These are phyloP conservation scores for Eremophila alpestris DNA, from an alignment of 2,797 vertebrate genomes.

Conservation along the genomic window DNA sequence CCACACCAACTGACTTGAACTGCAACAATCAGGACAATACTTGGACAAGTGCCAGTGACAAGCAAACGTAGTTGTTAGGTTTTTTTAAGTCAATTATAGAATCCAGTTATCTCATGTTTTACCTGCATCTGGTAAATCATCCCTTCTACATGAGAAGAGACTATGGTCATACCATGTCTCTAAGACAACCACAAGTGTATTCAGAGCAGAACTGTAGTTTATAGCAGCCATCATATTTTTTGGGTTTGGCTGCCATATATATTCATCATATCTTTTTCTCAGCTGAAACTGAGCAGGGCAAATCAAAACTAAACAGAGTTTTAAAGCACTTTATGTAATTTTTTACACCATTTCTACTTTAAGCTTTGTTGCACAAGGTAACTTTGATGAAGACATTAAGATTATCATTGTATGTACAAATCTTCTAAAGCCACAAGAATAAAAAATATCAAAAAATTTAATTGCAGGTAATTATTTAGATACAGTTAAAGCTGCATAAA, in stretches of 20 bases:
- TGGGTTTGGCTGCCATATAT: constrained; percentile 74
- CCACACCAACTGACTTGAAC: not conserved
- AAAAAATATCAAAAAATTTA: not conserved
- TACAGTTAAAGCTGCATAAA: not conserved
- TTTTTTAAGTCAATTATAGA: not conserved
- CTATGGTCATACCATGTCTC: constrained; percentile 80
- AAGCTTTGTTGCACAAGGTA: not conserved
- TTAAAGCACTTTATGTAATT: not conserved
- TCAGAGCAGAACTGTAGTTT: constrained; percentile 77
- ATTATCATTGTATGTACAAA: not conserved
- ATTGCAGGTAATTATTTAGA: not conserved
- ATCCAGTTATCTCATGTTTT: not conserved
- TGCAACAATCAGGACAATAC: not conserved
- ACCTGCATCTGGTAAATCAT: constrained; percentile 81
- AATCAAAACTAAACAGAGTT: not conserved
- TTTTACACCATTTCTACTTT: not conserved
- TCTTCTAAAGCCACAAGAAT: not conserved
- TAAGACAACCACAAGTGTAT: constrained; percentile 77
- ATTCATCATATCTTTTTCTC: constrained; percentile 83
- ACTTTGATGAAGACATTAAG: not conserved
- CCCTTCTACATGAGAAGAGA: constrained; percentile 81
- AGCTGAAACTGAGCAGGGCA: constrained; percentile 67
- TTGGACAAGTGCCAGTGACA: not conserved
- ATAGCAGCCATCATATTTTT: constrained; percentile 28
- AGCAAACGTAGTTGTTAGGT: rapidly evolving